phyloP scores from a whole-genome alignment of 2,888 invertebrate species.

The Drosophila leonis region DNA sequence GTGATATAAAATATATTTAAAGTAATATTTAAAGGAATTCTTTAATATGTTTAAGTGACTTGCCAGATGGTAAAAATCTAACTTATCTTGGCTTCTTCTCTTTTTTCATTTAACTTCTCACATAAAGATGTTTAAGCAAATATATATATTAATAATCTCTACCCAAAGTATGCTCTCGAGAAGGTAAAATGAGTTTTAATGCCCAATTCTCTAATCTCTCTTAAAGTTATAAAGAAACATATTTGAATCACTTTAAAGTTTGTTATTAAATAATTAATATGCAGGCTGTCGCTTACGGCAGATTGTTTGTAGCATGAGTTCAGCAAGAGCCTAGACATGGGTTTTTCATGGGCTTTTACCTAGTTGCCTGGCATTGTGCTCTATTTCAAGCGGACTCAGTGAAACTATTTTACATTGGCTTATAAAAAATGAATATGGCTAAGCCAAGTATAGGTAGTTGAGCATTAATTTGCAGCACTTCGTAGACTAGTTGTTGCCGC shows the following conservation, averaged over 20 bases:
- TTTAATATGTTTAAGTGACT: no score
- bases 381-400: neutral
- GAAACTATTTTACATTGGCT: constrained; percentile 23
- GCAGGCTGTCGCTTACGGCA: neutral
- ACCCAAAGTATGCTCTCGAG: no score
- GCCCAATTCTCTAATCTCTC: no score
- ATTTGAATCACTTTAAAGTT: neutral
- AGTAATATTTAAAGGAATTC: no score
- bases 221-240: no score
- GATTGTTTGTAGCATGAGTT: neutral
- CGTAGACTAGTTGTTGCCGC: neutral
- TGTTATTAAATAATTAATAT: neutral
- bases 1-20: no score
- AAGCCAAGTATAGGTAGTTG: constrained; percentile 45
- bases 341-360: neutral
- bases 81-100: no score
- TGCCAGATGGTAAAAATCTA: no score
- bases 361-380: neutral
- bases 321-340: neutral
- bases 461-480: constrained; percentile 47
- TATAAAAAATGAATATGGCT: constrained; percentile 48
- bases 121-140: no score
- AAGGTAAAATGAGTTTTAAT: no score
- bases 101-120: no score
- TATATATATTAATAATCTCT: no score